Evolutionary conservation across 2,113 vertebrate genomes (phyloP), one percentile per base, ranked within the genome.

Genomic region (Argyrosomus japonicus): DNA sequence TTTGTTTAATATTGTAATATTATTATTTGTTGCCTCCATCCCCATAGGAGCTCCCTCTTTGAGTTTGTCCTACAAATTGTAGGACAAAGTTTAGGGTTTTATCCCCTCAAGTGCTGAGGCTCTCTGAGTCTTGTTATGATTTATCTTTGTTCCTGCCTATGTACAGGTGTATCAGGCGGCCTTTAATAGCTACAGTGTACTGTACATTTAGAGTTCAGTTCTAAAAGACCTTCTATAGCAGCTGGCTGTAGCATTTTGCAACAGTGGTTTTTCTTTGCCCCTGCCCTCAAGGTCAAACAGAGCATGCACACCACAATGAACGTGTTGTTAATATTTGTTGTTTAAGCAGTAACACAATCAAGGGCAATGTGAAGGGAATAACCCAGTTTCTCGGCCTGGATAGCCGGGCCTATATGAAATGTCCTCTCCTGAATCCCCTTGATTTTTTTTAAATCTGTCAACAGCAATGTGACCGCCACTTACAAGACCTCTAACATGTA

Each of bases 401-500:
- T 84, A 69, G 14, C 45, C 43, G 29, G 65, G 14, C 27, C 23
- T 40, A 17, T 36, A 64, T 63, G 68, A 45, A 68, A 53, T 12
- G 1, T 18, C 54, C 76, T 68, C 5, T 23, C 17, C 13, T 75
- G 60, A 79, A 73, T 67, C 61, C 10, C 64, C 29, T 25, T 1
- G 43, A 43, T 68, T 69, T 51, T 7, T 68, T 85, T 68, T 68
- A 86, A 5, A 8, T 51, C 43, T 13, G 84, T 71, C 21, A 21
- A 40, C 43, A 69, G 6, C 14, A 8, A 8, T 36, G 54, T 61
- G n/a, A 61, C 19, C 14, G 21, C 14, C 40, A n/a, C 5, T 36
- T 48, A 45, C 17, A 23, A 61, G 21, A 3, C 68, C 50, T 68
- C 18, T 65, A n/a, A 29, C 17, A 2, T 82, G 45, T 58, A n/a